Evolutionary conservation across 2,888 invertebrate species (phyloP), one percentile per base, ranked within the genome.

Genomic region (Hipparchia semele): DNA sequence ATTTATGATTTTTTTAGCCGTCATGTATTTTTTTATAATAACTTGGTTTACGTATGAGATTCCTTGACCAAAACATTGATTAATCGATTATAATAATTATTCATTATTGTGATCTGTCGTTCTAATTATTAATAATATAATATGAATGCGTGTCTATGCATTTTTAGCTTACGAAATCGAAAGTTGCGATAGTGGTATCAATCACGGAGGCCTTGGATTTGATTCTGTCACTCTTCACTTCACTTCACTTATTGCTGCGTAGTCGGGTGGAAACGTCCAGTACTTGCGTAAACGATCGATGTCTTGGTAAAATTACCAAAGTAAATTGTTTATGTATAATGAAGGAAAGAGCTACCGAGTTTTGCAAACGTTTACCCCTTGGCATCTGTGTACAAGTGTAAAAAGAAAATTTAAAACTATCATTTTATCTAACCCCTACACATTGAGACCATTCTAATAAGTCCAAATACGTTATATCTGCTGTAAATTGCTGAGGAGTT

Each of bases 141-240:
- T 33, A 9, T 12, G 53, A 12, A 49, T 23, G 23, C 23, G 8
- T 65, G 6, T 4, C 65, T 58, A 56, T 59, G 68, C 68, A 68
- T 68, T 70, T 70, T 64, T 56, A 62, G 70, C 62, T 70, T 70
- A 23, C 53, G 70, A 70, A 70, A 70, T 70, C 56, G 70, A 70
- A 70, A 69, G 69, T 69, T 69, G 69, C 61, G 60, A 53, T 60
- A 64, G 70, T 70, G 46, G 70, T 70, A 56, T 70, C 70, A 70
- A 70, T 69, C 69, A 61, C 69, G 13, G n/a, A 56, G 70, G 56
- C 70, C 70, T 70, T 70, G 70, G 69, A 61, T 70, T 64, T 23
- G 33, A 70, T 64, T 64, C 70, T 70, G 70, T 64, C 70, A 70
- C 70, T 70, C 69, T 53, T 69, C 70, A 70, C 54, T 70, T 70